phyloP scores from a whole-genome alignment of 2,113 vertebrate genomes.

The Charadrius vociferus region DNA sequence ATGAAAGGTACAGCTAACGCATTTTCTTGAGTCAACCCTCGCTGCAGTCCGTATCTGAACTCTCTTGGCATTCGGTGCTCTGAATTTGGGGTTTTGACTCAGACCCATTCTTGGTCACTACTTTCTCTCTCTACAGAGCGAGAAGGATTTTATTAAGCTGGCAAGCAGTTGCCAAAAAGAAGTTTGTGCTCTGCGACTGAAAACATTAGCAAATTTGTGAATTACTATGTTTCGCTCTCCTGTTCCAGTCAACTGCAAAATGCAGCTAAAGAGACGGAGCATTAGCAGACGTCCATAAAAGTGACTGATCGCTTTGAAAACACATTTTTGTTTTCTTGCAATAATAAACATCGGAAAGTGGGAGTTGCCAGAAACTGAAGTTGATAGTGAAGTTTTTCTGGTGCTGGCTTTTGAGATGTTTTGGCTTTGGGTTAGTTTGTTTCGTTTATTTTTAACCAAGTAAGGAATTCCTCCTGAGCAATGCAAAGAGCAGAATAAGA shows the following conservation, averaged over 20 bases:
- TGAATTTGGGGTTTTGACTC: not conserved
- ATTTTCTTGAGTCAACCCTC: not conserved
- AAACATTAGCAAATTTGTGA: not conserved
- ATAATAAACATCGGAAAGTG: not conserved
- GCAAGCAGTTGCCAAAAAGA: not conserved
- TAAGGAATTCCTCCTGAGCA: not conserved
- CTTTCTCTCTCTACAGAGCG: not conserved
- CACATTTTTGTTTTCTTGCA: not conserved
- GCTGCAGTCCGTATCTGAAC: not conserved
- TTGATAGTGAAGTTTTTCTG: not conserved
- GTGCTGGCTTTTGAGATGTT: not conserved
- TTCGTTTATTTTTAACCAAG: not conserved
- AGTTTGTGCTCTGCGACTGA: not conserved
- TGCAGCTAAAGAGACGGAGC: not conserved
- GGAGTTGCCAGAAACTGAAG: not conserved
- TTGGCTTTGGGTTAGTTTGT: not conserved
- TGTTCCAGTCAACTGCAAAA: not conserved
- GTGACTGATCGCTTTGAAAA: not conserved
- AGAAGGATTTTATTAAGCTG: not conserved
- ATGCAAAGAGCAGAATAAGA: not conserved
- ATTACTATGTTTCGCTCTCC: not conserved
- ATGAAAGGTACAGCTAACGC: not conserved
- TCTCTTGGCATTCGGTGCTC: not conserved
- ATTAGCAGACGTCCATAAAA: not conserved
- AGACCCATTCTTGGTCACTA: not conserved